Base-by-base conservation (phyloP, 1,140 invertebrate species). In the Sinella curviseta region DNA sequence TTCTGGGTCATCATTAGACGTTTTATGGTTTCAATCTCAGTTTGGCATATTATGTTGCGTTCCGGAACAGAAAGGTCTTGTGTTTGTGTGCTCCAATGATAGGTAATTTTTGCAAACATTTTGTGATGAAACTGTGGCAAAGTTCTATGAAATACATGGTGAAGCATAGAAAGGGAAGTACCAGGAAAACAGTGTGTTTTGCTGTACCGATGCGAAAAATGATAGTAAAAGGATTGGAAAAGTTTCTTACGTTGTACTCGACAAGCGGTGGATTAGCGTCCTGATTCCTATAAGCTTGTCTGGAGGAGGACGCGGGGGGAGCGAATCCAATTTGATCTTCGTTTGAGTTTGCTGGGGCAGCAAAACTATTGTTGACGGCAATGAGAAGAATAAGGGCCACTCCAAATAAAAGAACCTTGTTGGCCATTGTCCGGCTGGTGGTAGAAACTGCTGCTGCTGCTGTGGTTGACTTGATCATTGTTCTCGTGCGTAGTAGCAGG, bases 311-410 rank as follows among this genome's bases (percentile, higher is more conserved):
- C 16, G 26, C 14, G 26, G 57, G 24, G 12, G 57, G 57, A 26
- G 57, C 57, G 65, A 70, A 70, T 70, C 65, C 65, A 70, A 70
- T 70, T 70, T 70, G 65, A 70, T 70, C 65, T 33, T 70, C 65
- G 24, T 70, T 70, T 33, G 65, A 70, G 65, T 30, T 70, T 33
- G 65, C 65, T 70, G 65, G 65, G 8, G 65, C 65, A 70, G 65
- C 65, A 70, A 70, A 70, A 33, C 65, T 70, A 24, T 30, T 70
- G 65, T 70, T 70, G 31, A 70, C 31, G 8, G 65, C 65, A 26
- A 65, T 8, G 12, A 70, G 65, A 33, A 70, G 65, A 33, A 70
- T 70, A 33, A 70, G 65, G 26, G 65, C 8, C 65, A 70, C 65
- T 70, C 26, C 65, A 31, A 70, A 33, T 12, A 33, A 4, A 24